A percentile compares a stretch with the other conserved stretches of the same genome.
Conservation (phyloP, 2,113 vertebrate genomes). For the Ondatra zibethicus region DNA sequence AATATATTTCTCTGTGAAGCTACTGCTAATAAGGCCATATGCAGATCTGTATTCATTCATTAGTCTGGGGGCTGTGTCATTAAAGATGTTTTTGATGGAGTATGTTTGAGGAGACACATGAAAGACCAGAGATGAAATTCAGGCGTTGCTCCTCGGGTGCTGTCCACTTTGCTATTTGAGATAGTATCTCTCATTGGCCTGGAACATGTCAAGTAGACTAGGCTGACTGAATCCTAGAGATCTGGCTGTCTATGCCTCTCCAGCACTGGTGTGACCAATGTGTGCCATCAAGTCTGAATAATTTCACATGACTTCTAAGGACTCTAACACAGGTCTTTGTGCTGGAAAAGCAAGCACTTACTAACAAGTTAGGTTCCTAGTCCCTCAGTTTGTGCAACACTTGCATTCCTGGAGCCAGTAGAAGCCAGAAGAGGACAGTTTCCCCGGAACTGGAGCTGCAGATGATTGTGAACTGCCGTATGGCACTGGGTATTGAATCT, state of each 20-base stretch:
- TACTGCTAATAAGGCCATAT: not conserved
- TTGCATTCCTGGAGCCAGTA: not conserved
- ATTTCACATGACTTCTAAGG: not conserved
- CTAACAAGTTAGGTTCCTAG: not conserved
- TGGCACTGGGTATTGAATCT: not conserved
- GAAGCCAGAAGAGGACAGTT: not conserved
- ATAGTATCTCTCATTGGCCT: not conserved
- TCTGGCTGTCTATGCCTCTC: not conserved
- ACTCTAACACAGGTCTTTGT: not conserved
- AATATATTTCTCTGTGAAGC: not conserved
- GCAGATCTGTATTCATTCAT: not conserved
- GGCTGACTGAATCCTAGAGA: not conserved
- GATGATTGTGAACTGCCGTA: not conserved
- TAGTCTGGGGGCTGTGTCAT: not conserved
- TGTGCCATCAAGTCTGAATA: not conserved
- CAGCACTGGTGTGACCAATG: too few relatives aligned
- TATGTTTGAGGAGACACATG: not conserved
- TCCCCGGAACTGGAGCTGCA: not conserved
- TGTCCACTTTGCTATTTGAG: not conserved
- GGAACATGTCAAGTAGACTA: not conserved
- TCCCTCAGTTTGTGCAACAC: not conserved
- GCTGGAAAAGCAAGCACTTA: not conserved
- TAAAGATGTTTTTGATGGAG: not conserved
- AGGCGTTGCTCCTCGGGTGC: too few relatives aligned
- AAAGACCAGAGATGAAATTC: not conserved